Base-by-base conservation (phyloP, 2,888 invertebrate species). In the Rhaphigaster nebulosa region DNA sequence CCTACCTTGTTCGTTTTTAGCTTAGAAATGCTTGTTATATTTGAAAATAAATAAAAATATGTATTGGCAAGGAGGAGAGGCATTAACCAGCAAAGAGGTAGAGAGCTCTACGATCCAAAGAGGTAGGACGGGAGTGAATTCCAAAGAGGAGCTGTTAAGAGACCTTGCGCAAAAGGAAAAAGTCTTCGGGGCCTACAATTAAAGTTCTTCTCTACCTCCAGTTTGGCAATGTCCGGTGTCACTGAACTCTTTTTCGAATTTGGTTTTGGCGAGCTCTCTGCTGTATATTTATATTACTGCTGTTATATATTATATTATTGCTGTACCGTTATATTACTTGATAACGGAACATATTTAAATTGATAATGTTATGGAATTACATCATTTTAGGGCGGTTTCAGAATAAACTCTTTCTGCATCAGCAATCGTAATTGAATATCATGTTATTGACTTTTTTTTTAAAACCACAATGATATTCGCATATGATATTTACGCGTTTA, bases 221-320 rank as follows among this genome's bases (percentile, higher is more conserved):
- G 34, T 76, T 76, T 76, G 70, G 70, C 29, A 76, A 76, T 76
- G 70, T 76, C 70, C 38, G 70, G 34, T 76, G 70, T 76, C 70
- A 76, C 70, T 38, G 70, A 76, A 76, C 70, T 38, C 70, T 76
- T 76, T 70, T 70, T 1, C n/a, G 15, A 26, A 1, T 56, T 65
- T 12, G 18, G 52, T 10, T n/a, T 60, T 60, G 1, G 0, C 23
- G 20, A 54, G 54, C 23, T 20, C 54, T 54, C 12, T 13, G 18
- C 45, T 6, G 10, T 45, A 45, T 45, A 45, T 45, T 45, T 45
- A n/a, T n/a, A n/a, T n/a, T n/a, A n/a, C n/a, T n/a, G n/a, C n/a
- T n/a, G n/a, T n/a, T n/a, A n/a, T n/a, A n/a, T n/a, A n/a, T n/a
- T n/a, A n/a, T n/a, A n/a, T n/a, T n/a, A n/a, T n/a, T n/a, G n/a